Evolutionary conservation across 2,797 vertebrate genomes (phyloP).

Genomic region (Molossus molossus): DNA sequence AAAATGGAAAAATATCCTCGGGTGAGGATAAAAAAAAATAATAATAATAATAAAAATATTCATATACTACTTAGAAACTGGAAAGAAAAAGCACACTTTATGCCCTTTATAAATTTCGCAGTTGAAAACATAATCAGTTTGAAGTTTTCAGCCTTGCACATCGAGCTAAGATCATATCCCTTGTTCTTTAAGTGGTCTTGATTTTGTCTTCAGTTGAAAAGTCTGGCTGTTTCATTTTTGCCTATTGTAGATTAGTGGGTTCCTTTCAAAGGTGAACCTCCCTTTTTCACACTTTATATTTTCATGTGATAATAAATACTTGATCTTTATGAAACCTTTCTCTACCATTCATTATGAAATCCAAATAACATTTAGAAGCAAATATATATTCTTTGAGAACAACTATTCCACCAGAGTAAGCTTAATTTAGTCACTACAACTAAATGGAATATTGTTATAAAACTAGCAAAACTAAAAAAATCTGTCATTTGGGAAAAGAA

Average conservation of each 20-base stretch:
- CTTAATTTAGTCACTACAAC: neutral
- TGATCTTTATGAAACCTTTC: conserved; percentile 37
- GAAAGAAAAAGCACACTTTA: neutral
- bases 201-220: conserved; percentile 39
- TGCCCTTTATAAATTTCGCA: conserved; percentile 8
- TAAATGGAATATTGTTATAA: conserved; percentile 54
- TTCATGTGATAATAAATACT: conserved; percentile 16
- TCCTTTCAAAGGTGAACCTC: neutral
- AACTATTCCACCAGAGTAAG: neutral
- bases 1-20: too few species aligned
- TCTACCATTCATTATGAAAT: conserved; percentile 38
- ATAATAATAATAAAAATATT: neutral
- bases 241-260: neutral
- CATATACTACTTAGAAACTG: conserved; percentile 26
- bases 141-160: conserved; percentile 37
- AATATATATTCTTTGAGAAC: conserved; percentile 3
- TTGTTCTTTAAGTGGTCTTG: conserved; percentile 17
- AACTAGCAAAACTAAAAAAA: conserved; percentile 24
- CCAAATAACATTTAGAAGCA: neutral
- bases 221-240: conserved; percentile 7
- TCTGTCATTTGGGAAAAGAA: neutral
- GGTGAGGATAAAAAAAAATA: too few species aligned
- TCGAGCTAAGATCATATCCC: neutral
- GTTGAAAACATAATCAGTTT: conserved; percentile 7
- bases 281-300: conserved; percentile 35